A percentile compares a stretch with the other conserved stretches of the same genome.
phyloP scores from a whole-genome alignment of 2,113 vertebrate genomes.

The Lontra canadensis region DNA sequence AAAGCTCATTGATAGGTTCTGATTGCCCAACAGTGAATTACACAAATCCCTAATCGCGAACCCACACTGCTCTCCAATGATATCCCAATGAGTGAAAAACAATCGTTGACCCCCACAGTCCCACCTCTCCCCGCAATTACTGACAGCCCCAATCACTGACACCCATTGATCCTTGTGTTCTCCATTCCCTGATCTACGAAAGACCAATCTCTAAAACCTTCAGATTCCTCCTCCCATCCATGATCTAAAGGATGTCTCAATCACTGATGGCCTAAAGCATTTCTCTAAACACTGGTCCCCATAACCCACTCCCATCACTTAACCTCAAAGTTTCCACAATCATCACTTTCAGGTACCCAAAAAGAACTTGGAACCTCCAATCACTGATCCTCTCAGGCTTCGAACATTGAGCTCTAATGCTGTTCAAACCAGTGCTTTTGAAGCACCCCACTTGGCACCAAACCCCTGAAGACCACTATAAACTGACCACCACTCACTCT shows the following conservation, averaged over 20 bases:
- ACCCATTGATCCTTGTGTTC: background rate
- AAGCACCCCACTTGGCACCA: background rate
- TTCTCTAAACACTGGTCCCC: background rate
- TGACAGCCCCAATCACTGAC: background rate
- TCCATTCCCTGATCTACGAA: background rate
- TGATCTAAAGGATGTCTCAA: background rate
- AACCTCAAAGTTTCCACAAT: constrained; percentile 11
- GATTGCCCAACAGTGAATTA: background rate
- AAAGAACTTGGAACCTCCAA: background rate
- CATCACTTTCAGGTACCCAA: background rate
- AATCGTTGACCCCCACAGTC: background rate
- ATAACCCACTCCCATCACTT: background rate
- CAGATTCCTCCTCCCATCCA: background rate
- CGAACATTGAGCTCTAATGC: background rate
- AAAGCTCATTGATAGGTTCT: background rate
- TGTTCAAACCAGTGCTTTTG: background rate
- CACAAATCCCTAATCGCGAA: background rate
- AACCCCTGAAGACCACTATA: background rate
- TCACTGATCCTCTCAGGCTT: background rate
- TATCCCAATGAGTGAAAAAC: background rate
- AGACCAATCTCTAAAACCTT: background rate
- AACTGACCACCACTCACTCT: background rate
- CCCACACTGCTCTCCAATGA: background rate
- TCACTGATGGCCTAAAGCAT: background rate
- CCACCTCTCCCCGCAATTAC: background rate